phyloP scores from a whole-genome alignment of 2,888 invertebrate species.

The Atherix ibis region DNA sequence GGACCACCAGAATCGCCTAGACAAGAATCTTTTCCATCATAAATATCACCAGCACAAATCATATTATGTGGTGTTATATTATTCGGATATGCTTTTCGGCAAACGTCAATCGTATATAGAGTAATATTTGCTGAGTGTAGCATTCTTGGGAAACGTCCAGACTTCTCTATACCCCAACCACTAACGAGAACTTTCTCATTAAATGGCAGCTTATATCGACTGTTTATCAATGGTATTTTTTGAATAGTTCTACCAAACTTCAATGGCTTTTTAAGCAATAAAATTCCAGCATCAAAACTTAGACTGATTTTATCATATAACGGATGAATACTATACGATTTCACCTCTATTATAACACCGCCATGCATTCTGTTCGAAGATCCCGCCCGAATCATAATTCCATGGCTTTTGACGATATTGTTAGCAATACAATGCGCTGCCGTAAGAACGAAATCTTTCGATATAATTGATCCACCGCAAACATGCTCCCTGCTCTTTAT shows the following conservation, averaged over 20 bases:
- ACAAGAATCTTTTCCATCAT: constrained; percentile 2
- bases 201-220: not conserved
- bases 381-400: not conserved
- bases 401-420: not conserved
- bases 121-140: not conserved
- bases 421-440: constrained; percentile 14
- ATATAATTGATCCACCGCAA: constrained; percentile 14
- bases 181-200: not conserved
- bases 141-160: not conserved
- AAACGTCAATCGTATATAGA: not conserved
- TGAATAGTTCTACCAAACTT: not conserved
- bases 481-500: constrained; percentile 4
- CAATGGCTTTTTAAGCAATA: not conserved
- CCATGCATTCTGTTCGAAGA: not conserved
- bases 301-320: not conserved
- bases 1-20: constrained; percentile 7
- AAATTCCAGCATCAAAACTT: constrained; percentile 1
- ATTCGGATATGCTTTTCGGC: not conserved
- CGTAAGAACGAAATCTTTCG: constrained; percentile 15
- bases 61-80: constrained; percentile 1
- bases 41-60: constrained; percentile 2
- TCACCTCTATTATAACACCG: not conserved
- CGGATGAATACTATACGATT: not conserved
- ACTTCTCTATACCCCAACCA: constrained; percentile 2
- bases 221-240: not conserved